Conservation (phyloP, 1,140 invertebrate species). For the Drosophila sulfurigaster region DNA sequence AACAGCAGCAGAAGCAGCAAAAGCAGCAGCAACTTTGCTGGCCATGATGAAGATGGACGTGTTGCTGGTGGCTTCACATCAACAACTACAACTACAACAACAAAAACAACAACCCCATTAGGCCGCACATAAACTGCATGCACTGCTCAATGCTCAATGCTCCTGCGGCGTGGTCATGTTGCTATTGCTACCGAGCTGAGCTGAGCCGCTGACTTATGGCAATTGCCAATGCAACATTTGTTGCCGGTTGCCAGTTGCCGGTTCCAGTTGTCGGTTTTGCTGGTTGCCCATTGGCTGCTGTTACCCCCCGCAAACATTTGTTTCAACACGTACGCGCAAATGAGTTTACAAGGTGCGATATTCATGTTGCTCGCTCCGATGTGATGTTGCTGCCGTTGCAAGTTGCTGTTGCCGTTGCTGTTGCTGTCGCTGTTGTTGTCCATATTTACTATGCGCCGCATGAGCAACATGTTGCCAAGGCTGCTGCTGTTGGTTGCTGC, state of each 20-base stretch:
- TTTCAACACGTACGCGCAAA: slow-evolving; percentile 85
- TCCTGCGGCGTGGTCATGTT: slow-evolving; percentile 80
- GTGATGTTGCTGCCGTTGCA: slow-evolving; percentile 55
- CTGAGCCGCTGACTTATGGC: slow-evolving; percentile 76
- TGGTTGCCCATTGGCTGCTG: slow-evolving; percentile 15
- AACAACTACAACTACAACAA: slow-evolving; percentile 42
- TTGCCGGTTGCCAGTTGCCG: slow-evolving; percentile 54
- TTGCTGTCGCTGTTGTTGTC: slow-evolving; percentile 52
- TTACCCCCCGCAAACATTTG: slow-evolving; percentile 84
- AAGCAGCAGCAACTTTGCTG: slow-evolving; percentile 44
- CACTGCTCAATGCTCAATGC: slow-evolving; percentile 61
- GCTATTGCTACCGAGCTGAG: slow-evolving; percentile 77
- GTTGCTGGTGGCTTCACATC: slow-evolving; percentile 80
- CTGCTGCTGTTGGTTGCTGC: slow-evolving; percentile 12
- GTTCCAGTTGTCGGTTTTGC: slow-evolving; percentile 9
- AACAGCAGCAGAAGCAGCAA: slow-evolving; percentile 44
- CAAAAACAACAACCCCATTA: slow-evolving; percentile 74
- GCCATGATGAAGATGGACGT: slow-evolving; percentile 80
- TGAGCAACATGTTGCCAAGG: slow-evolving; percentile 76
- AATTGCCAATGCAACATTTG: slow-evolving; percentile 84
- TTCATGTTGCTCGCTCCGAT: slow-evolving; percentile 70
- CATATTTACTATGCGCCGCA: slow-evolving; percentile 77
- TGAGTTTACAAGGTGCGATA: slow-evolving; percentile 85
- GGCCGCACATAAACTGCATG: slow-evolving; percentile 80
- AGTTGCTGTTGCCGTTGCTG: slow-evolving; percentile 59